Evolutionary conservation across 2,888 invertebrate genomes (phyloP), one percentile per base, ranked within the genome.

Genomic region (Papilio demoleus): DNA sequence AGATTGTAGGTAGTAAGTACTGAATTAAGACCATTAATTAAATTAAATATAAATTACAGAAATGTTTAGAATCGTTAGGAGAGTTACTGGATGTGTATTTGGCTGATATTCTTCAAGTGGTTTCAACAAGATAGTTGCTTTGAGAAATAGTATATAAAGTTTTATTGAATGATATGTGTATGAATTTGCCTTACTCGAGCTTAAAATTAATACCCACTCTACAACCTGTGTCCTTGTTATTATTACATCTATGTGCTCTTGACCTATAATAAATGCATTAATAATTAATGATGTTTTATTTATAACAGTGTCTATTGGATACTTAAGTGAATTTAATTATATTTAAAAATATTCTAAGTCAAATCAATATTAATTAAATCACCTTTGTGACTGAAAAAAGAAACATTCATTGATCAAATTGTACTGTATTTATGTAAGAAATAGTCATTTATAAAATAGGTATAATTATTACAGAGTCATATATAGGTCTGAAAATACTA

Each of bases 361-460:
- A n/a, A n/a, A 47, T 22, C 22, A 22, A 22, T 47, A 47, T 47
- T 22, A 47, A 22, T 22, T 11, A 4, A 22, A 22, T 47, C 9
- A 14, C 6, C 14, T 19, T 58, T 60, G 70, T 71, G 66, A 71
- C 70, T 70, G 19, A 67, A 59, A 67, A 64, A 62, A 65, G 45
- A 63, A 31, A 38, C 42, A 12, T 42, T 27, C 66, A 72, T 66
- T 68, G 65, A 70, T 38, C 63, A 47, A 11, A 53, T 76, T 81
- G 71, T 75, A 79, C 77, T 88, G 82, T 88, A 88, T 87, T 88
- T 81, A 74, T 81, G 76, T 78, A 84, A 83, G 80, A 76, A 87
- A 88, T 85, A 85, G 82, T 77, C 79, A 74, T 85, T 79, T 88
- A 79, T 81, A 87, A 87, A 88, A 85, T 83, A 81, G 64, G 65